These are phyloP conservation scores for Ochotona curzoniae DNA, from an alignment of 2,113 vertebrate species.

Conservation along the genomic window DNA sequence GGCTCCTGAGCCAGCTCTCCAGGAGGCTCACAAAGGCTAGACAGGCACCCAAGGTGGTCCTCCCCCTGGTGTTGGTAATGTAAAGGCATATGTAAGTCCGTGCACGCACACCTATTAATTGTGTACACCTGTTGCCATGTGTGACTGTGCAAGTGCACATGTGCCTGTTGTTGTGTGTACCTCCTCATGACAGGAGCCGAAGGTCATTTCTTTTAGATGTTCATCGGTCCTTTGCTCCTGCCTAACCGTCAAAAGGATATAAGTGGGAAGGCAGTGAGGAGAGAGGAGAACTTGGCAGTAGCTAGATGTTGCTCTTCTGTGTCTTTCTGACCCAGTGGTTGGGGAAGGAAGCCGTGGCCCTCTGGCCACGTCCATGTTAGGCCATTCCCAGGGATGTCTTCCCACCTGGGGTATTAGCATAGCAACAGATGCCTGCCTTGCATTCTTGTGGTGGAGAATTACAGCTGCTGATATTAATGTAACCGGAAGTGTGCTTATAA, in stretches of 20 bases:
- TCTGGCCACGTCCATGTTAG: rapidly evolving
- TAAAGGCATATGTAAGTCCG: too few species aligned
- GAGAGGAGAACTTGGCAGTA: rapidly evolving
- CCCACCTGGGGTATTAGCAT: not conserved
- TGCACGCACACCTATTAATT: too few species aligned
- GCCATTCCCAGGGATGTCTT: not conserved
- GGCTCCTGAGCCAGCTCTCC: not conserved
- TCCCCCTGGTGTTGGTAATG: not conserved
- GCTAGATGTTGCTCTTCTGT: rapidly evolving
- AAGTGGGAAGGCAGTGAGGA: not conserved
- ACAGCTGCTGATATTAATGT: not conserved
- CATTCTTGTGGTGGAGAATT: not conserved
- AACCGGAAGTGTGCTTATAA: not conserved
- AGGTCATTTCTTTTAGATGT: not conserved
- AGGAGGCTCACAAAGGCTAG: not conserved
- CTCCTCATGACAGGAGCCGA: not conserved
- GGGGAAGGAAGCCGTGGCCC: not conserved
- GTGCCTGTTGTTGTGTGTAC: not conserved
- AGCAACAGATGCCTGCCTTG: rapidly evolving
- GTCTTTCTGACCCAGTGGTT: not conserved
- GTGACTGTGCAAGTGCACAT: not conserved
- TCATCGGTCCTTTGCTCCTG: not conserved
- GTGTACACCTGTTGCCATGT: not conserved
- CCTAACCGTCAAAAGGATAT: not conserved
- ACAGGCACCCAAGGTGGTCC: rapidly evolving